Conservation (phyloP, 1,140 invertebrate genomes). For the Drosophila oshimai region DNA sequence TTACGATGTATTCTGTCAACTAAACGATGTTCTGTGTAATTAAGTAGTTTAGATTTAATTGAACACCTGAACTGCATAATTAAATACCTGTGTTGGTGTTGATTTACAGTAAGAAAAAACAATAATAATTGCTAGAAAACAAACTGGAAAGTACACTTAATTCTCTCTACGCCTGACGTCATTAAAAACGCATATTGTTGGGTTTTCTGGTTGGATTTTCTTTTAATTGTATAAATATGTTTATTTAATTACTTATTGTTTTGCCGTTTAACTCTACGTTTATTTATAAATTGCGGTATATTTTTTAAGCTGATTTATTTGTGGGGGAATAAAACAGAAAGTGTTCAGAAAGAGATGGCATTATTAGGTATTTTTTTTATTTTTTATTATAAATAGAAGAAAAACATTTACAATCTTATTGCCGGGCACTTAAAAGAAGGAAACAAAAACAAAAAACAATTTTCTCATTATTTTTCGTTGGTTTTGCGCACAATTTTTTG, state of each 20-base stretch:
- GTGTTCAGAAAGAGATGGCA: constrained; percentile 18
- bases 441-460: constrained; percentile 48
- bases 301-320: constrained; percentile 37
- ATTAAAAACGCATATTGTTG: neutral
- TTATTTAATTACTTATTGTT: constrained; percentile 73
- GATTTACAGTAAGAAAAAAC: neutral
- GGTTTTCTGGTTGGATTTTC: constrained; percentile 20
- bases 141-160: no score
- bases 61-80: neutral
- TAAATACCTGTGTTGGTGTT: neutral
- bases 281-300: constrained; percentile 35
- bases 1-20: constrained; percentile 6
- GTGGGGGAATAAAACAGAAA: constrained; percentile 42
- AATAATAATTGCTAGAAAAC: no score
- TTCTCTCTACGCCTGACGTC: no score
- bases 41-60: neutral
- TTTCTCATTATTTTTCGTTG: constrained; percentile 26
- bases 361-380: constrained; percentile 43
- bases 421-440: constrained; percentile 53
- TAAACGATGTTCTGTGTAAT: constrained; percentile 1
- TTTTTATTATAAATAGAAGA: constrained; percentile 60
- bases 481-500: constrained; percentile 22
- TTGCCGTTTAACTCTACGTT: constrained; percentile 35
- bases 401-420: constrained; percentile 82
- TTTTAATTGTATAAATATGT: constrained; percentile 77